Base-by-base conservation (phyloP, 2,113 vertebrate genomes). In the Haplochromis vanheusdeni region DNA sequence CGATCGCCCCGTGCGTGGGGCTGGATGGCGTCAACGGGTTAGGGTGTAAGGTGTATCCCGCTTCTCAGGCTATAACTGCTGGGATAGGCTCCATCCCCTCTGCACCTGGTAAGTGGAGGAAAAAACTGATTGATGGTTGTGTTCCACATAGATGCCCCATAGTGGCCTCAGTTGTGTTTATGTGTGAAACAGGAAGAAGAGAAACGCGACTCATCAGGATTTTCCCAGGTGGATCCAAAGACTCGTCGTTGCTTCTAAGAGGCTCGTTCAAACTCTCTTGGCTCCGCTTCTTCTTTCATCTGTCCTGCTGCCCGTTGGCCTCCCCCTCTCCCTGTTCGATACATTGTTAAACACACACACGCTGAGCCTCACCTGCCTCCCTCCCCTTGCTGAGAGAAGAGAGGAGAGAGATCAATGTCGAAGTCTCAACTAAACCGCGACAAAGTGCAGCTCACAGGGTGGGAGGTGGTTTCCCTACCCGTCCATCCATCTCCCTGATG, bases 371-470 rank as follows among this genome's bases (percentile, higher is more conserved):
- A 92, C 91, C 92, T 91, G 90, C 90, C 90, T 73, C 86, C 80
- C 89, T 82, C 26, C n/a, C 55, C 17, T 40, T 10, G 68, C 84
- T 86, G 90, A 87, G 89, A 75, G 80, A 81, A 85, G 77, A 88
- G 89, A 93, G 87, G 81, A 88, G 94, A 89, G 89, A 89, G 95
- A 96, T 96, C 96, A 95, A 95, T 96, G 93, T 85, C 86, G 88
- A 81, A 94, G 95, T 94, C 94, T 93, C 92, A 91, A 91, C 93
- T 91, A 92, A 95, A 94, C 82, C 37, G 23, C 26, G 49, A 82
- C 79, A 91, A 89, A 89, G 93, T 91, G 85, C 75, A 60, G 86
- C 90, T 86, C 23, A 73, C 33, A 81, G 82, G 89, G 83, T 80
- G 65, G 91, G 87, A 80, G 87, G 93, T 35, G 77, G 86, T 85